phyloP scores from a whole-genome alignment of 2,888 invertebrate genomes.

The Eilema caniola region DNA sequence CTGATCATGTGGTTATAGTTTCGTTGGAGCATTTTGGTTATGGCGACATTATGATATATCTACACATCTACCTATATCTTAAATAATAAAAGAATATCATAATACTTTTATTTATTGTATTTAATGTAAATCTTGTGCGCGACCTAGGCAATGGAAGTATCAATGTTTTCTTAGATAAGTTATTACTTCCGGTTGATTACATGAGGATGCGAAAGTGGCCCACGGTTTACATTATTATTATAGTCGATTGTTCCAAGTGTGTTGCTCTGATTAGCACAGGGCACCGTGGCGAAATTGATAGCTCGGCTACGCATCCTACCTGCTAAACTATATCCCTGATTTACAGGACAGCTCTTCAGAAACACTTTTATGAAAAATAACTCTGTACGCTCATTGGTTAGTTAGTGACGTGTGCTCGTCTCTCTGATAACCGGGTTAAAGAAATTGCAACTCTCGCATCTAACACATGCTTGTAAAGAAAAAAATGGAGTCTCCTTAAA shows the following conservation, averaged over 20 bases:
- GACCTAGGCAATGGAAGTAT: neutral
- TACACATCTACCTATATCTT: neutral
- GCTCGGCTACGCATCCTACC: neutral
- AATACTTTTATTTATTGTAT: no score
- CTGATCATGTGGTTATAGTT: conserved; percentile 28
- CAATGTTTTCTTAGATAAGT: neutral
- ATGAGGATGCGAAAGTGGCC: neutral
- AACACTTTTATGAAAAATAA: no score
- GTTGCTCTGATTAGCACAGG: neutral
- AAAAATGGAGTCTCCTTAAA: no score
- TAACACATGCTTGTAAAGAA: no score
- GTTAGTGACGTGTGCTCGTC: no score
- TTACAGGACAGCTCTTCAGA: neutral
- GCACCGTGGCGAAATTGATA: neutral
- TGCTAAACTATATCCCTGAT: neutral
- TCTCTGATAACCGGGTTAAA: no score
- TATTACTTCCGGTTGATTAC: neutral
- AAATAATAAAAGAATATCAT: no score
- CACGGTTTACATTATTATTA: neutral
- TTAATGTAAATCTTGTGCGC: no score
- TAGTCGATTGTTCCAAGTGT: neutral
- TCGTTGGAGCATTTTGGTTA: neutral
- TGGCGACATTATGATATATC: neutral
- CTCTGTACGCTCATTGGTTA: no score
- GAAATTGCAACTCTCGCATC: no score